Conservation (phyloP, 2,113 vertebrate species). For the Calonectris borealis region DNA sequence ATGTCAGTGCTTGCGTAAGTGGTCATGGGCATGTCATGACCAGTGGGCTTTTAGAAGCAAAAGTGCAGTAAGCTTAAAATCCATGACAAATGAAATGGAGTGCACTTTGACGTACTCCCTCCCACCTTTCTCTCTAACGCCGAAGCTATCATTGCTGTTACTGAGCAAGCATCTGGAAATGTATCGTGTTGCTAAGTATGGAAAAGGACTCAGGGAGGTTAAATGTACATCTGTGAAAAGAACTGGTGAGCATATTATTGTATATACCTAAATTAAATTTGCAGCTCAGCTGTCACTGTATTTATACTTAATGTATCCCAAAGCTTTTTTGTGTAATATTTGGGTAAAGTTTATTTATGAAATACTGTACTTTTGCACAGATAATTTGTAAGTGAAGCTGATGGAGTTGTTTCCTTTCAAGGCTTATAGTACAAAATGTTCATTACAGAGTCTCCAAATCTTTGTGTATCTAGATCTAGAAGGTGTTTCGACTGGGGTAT, state of each 20-base stretch:
- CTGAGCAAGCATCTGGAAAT: neutral
- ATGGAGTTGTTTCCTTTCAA: conserved; percentile 33
- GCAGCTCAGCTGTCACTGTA: conserved; percentile 33
- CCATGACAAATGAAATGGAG: neutral
- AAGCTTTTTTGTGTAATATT: conserved; percentile 45
- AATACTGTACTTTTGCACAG: conserved; percentile 54
- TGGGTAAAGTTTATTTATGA: conserved; percentile 52
- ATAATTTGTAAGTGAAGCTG: conserved; percentile 45
- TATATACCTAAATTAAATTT: conserved; percentile 22
- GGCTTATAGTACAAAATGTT: conserved; percentile 24
- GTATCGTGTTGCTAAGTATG: neutral
- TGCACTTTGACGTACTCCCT: neutral
- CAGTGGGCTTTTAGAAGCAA: conserved; percentile 72
- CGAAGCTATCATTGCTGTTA: neutral
- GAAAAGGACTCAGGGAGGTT: conserved; percentile 75
- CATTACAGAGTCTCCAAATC: neutral
- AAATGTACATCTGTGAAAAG: neutral
- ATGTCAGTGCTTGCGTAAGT: conserved; percentile 59
- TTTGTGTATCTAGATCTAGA: conserved; percentile 24
- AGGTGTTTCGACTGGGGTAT: conserved; percentile 5
- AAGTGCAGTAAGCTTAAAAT: conserved; percentile 67
- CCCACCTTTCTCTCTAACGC: neutral
- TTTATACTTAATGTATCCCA: conserved; percentile 44
- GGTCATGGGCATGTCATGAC: conserved; percentile 53
- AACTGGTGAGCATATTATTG: neutral